These are phyloP conservation scores for Salminus brasiliensis DNA, from an alignment of 2,113 vertebrate species.

Conservation along the genomic window DNA sequence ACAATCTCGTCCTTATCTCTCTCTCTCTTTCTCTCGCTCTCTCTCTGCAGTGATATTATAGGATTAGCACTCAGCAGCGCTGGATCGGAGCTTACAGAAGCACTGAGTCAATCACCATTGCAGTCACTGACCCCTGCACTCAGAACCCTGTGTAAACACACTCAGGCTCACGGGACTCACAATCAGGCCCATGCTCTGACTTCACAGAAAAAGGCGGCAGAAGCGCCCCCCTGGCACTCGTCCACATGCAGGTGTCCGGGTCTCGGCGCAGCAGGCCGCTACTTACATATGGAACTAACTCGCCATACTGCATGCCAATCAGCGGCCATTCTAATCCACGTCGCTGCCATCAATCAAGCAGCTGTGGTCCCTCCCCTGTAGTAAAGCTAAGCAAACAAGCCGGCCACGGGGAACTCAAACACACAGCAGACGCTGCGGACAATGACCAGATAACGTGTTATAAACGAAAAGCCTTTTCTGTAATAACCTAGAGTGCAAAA, in stretches of 20 bases:
- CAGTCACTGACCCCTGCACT: neutral
- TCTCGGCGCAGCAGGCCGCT: neutral
- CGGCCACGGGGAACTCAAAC: neutral
- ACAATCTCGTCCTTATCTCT: neutral
- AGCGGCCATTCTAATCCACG: constrained; percentile 33
- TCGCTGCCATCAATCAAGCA: constrained; percentile 33
- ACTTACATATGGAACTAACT: constrained; percentile 19
- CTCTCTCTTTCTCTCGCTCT: neutral
- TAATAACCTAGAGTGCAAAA: too few relatives aligned
- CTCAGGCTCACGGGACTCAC: neutral
- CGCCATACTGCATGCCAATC: constrained; percentile 15
- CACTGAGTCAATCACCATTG: neutral
- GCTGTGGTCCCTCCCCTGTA: neutral
- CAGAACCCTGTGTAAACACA: neutral
- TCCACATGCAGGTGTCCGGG: constrained; percentile 2
- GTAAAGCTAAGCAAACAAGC: constrained; percentile 31
- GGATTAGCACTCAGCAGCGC: constrained; percentile 11
- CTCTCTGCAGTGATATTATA: constrained; percentile 2
- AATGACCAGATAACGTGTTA: neutral
- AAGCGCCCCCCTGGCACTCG: neutral
- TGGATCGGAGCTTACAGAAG: constrained; percentile 24
- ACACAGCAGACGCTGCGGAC: constrained; percentile 16
- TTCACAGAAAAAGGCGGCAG: neutral
- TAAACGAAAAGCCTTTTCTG: too few relatives aligned
- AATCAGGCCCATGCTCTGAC: neutral